These are phyloP conservation scores for Nanger granti DNA, from an alignment of 2,113 vertebrate genomes.

Conservation along the genomic window DNA sequence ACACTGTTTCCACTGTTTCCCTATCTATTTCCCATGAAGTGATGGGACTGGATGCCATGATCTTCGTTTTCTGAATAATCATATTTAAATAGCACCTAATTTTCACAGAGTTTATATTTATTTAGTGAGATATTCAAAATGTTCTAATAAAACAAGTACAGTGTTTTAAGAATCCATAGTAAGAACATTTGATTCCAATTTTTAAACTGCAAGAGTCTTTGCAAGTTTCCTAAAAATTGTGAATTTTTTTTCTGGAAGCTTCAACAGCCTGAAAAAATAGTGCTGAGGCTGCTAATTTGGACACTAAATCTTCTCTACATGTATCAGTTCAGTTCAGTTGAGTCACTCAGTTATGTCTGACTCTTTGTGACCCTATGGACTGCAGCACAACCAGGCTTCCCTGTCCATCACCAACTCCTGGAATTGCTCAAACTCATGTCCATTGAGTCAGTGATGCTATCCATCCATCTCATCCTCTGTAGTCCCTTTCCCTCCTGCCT, in stretches of 20 bases:
- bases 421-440: neutral
- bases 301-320: neutral
- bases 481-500: neutral
- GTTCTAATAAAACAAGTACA: neutral
- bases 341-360: neutral
- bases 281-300: neutral
- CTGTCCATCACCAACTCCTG: neutral
- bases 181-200: neutral
- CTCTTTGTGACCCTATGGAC: neutral
- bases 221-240: neutral
- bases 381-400: neutral
- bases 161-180: neutral
- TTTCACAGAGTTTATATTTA: neutral
- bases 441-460: neutral
- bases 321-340: neutral
- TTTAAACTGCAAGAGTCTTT: neutral
- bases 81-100: neutral
- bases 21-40: too few species aligned
- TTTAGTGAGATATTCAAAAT: neutral
- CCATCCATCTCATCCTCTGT: neutral
- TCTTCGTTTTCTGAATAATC: neutral
- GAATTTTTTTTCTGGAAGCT: neutral
- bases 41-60: too few species aligned
- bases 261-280: neutral
- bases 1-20: too few species aligned